These are phyloP conservation scores for Drosophila ustulata DNA, from an alignment of 2,888 invertebrate species.

Conservation along the genomic window DNA sequence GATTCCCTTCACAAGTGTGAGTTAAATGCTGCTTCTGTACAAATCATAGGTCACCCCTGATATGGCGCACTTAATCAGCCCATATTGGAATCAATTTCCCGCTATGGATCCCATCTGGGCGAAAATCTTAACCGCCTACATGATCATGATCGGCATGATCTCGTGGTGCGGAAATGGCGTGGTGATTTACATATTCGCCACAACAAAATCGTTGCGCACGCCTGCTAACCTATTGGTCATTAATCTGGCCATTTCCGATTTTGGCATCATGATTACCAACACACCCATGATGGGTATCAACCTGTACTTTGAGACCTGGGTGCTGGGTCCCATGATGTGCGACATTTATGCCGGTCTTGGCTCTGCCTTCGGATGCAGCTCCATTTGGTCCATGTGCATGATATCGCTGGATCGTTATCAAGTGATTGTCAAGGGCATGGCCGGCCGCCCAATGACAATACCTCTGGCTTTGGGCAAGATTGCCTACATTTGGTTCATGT, in stretches of 20 bases:
- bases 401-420: slow-evolving; percentile 97
- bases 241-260: slow-evolving; percentile 94
- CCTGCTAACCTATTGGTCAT: slow-evolving; percentile 96
- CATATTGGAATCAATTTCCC: slow-evolving; percentile 95
- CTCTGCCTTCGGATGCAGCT: slow-evolving; percentile 94
- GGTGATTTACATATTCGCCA: slow-evolving; percentile 84
- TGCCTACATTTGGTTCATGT: slow-evolving; percentile 91
- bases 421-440: slow-evolving; percentile 96
- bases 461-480: slow-evolving; percentile 92
- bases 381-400: slow-evolving; percentile 97
- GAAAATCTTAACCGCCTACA: slow-evolving; percentile 91
- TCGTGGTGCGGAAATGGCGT: slow-evolving; percentile 84
- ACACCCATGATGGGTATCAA: slow-evolving; percentile 85
- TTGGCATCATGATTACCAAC: slow-evolving; percentile 92
- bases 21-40: background rate
- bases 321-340: slow-evolving; percentile 90
- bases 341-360: slow-evolving; percentile 94
- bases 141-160: slow-evolving; percentile 89
- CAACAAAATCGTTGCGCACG: slow-evolving; percentile 88
- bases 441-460: slow-evolving; percentile 93
- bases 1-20: background rate
- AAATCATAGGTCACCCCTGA: slow-evolving; percentile 86
- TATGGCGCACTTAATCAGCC: slow-evolving; percentile 88
- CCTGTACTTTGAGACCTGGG: slow-evolving; percentile 84
- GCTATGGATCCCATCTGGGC: slow-evolving; percentile 96